phyloP scores from a whole-genome alignment of 2,888 invertebrate genomes.

The Coenonympha arcania region DNA sequence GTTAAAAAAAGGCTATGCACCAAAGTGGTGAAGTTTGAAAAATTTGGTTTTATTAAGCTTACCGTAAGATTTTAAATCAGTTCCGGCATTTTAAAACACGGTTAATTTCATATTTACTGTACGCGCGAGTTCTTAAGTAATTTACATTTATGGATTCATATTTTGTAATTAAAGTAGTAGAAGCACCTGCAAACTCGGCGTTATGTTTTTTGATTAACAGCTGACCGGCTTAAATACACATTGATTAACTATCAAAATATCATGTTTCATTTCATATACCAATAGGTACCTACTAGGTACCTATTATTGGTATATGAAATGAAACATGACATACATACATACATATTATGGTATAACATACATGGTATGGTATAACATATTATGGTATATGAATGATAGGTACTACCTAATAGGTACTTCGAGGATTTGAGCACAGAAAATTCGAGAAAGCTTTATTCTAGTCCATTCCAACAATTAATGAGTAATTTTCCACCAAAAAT shows the following conservation, averaged over 20 bases:
- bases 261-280: not conserved
- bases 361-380: no score
- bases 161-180: conserved; percentile 28
- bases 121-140: conserved; percentile 23
- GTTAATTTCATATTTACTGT: conserved; percentile 22
- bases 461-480: no score
- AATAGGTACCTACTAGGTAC: no score
- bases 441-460: no score
- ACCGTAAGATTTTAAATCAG: no score
- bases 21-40: not conserved
- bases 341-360: no score
- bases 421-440: no score
- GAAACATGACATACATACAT: no score
- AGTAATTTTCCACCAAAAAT: no score
- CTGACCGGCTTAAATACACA: conserved; percentile 17
- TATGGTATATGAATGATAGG: no score
- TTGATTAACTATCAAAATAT: not conserved
- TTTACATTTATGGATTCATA: conserved; percentile 28
- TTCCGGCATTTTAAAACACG: conserved; percentile 11
- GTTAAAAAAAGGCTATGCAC: not conserved
- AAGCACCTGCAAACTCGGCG: conserved; percentile 27
- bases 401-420: no score
- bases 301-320: no score
- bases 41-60: not conserved
- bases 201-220: conserved; percentile 24